Evolutionary conservation across 2,113 vertebrate genomes (phyloP).

Genomic region (Sprattus sprattus): DNA sequence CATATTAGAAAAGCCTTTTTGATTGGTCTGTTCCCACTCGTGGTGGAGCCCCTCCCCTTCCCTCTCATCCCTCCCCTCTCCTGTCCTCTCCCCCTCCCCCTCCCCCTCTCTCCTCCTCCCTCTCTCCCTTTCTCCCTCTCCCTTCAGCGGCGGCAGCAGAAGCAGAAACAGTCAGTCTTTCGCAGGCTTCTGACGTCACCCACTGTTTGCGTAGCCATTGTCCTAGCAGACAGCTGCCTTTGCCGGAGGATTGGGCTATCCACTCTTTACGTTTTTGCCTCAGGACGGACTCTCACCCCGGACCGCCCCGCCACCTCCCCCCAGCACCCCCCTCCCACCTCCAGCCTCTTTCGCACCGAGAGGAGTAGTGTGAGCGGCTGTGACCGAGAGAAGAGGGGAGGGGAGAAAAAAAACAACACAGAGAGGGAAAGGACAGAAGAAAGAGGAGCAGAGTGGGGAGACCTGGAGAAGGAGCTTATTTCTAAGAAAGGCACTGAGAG

Average conservation of each 20-base stretch:
- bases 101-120: background rate
- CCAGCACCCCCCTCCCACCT: background rate
- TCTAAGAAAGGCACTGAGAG: background rate
- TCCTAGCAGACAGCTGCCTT: constrained; percentile 79
- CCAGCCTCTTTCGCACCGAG: background rate
- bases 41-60: background rate
- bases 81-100: background rate
- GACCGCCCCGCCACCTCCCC: background rate
- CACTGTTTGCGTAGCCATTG: constrained; percentile 86
- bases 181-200: constrained; percentile 86
- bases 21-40: constrained; percentile 60
- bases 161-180: constrained; percentile 67
- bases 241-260: constrained; percentile 74
- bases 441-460: constrained; percentile 31
- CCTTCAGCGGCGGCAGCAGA: constrained; percentile 59
- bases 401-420: background rate
- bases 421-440: background rate
- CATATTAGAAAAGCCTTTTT: constrained; percentile 74
- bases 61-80: background rate
- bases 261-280: constrained; percentile 50
- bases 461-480: background rate
- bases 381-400: background rate
- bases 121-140: constrained; percentile 15
- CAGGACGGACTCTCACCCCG: background rate
- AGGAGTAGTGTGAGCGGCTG: background rate